These are phyloP conservation scores for Phyllotreta cruciferae DNA, from an alignment of 2,888 invertebrate genomes.

Conservation along the genomic window DNA sequence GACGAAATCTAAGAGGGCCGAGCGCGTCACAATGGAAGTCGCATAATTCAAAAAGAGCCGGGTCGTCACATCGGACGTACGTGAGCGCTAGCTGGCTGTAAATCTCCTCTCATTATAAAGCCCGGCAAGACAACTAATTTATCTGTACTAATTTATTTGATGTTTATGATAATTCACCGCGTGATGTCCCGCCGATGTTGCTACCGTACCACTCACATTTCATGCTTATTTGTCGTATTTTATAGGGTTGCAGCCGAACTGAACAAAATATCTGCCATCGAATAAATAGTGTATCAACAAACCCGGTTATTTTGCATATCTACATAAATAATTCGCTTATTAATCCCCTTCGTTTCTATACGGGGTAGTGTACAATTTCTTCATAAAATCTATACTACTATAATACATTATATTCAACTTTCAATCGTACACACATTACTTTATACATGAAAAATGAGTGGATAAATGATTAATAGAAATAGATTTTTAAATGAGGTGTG, in stretches of 20 bases:
- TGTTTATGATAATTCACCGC: constrained; percentile 57
- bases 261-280: constrained; percentile 43
- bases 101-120: constrained; percentile 57
- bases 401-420: too few species aligned
- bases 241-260: constrained; percentile 43
- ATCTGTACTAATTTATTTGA: constrained; percentile 59
- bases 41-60: constrained; percentile 55
- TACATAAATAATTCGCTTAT: constrained; percentile 35
- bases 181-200: constrained; percentile 48
- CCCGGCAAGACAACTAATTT: constrained; percentile 56
- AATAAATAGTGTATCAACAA: constrained; percentile 48
- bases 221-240: constrained; percentile 52
- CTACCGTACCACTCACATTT: constrained; percentile 49
- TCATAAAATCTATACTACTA: too few species aligned
- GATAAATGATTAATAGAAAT: too few species aligned
- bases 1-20: constrained; percentile 46
- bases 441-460: too few species aligned
- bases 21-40: constrained; percentile 59
- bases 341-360: constrained; percentile 18
- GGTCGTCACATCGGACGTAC: constrained; percentile 44
- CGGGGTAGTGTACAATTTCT: background rate
- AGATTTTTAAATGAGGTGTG: background rate
- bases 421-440: too few species aligned
- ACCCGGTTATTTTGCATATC: constrained; percentile 43
- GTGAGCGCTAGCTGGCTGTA: constrained; percentile 46